Evolutionary conservation across 2,797 vertebrate genomes (phyloP), one percentile per base, ranked within the genome.

Genomic region (Sciurus carolinensis): DNA sequence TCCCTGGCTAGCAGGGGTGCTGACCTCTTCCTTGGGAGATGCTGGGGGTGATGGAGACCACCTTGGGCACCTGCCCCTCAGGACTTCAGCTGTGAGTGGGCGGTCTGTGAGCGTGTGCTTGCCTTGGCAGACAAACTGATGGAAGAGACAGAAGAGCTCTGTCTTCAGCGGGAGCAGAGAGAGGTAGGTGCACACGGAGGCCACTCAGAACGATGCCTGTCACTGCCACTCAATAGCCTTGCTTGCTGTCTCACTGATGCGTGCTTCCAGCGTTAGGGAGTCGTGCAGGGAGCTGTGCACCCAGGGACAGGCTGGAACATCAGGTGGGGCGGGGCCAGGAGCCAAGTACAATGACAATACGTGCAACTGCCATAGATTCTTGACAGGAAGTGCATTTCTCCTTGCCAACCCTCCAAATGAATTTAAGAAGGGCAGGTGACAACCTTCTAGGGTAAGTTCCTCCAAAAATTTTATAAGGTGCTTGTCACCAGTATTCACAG

Each of bases 111-210:
- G 77, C 95, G 59, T 98, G 50, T 97, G 59, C 95, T 97, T 98
- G 20, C 88, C 87, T 97, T 97, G 96, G 72, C 98, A 99, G 99
- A 99, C 98, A 99, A 99, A 97, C 98, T 99, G 96, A 99, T 99
- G 99, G 99, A 99, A 83, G 99, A 99, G 98, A 99, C 99, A 0
- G 99, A 99, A 97, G 99, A 99, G 96, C 98, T 99, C 6, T 99
- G 99, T 94, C 98, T 99, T 54, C 99, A 99, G 87, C 99, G 99
- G 97, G 99, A 99, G 64, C 99, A 99, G 98, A 99, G 99, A 98
- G 99, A 99, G 99, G 99, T 99, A 95, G 97, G 97, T 9, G 3
- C 62, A 52, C 1, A 0, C 1, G 0, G 24, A 30, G 66, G 66
- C 15, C 7, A 33, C 67, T 66, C 76, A 26, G 91, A 90, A 91